These are phyloP conservation scores for Myxocyprinus asiaticus DNA, from an alignment of 2,113 vertebrate genomes.

Conservation along the genomic window DNA sequence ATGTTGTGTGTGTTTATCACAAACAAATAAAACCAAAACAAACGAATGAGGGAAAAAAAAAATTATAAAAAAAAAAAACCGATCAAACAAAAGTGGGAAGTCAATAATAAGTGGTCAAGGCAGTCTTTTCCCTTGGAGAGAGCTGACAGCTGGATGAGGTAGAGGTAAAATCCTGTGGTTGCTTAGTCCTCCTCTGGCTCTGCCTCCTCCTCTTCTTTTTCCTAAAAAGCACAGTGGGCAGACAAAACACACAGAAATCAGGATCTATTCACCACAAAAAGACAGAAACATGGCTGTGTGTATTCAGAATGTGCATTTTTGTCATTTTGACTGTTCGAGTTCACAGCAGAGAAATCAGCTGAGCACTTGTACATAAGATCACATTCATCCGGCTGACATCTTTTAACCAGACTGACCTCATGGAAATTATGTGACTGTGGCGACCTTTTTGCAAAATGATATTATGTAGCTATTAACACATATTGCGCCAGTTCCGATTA, in stretches of 20 bases:
- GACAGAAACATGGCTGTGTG: too few relatives aligned
- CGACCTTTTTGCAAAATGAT: too few relatives aligned
- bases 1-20: slow-evolving; percentile 63
- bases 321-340: too few relatives aligned
- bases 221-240: slow-evolving; percentile 63
- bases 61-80: background rate
- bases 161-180: slow-evolving; percentile 81
- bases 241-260: background rate
- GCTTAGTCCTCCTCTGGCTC: slow-evolving; percentile 89
- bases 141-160: slow-evolving; percentile 95
- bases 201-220: slow-evolving; percentile 88
- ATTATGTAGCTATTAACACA: too few relatives aligned
- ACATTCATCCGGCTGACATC: too few relatives aligned
- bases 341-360: too few relatives aligned
- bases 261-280: too few relatives aligned
- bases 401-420: too few relatives aligned
- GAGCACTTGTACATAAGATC: too few relatives aligned
- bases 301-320: too few relatives aligned
- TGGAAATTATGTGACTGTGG: too few relatives aligned
- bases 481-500: too few relatives aligned
- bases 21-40: slow-evolving; percentile 68
- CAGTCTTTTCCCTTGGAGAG: slow-evolving; percentile 93
- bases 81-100: slow-evolving; percentile 66
- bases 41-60: slow-evolving; percentile 17
- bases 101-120: slow-evolving; percentile 86